phyloP scores from a whole-genome alignment of 2,797 vertebrate species.

The Ptychobarbus kaznakovi region DNA sequence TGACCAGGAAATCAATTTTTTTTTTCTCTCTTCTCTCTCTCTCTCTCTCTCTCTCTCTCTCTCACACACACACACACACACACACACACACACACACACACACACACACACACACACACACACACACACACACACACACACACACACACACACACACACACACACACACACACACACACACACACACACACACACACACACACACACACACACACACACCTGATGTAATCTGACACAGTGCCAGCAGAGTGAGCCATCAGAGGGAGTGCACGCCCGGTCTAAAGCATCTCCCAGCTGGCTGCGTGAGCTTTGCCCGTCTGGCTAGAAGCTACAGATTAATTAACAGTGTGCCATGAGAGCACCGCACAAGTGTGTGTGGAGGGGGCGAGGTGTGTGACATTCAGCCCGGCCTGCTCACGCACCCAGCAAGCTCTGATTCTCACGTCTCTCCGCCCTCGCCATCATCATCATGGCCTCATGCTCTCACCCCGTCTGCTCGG shows the following conservation, averaged over 20 bases:
- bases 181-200: conserved; percentile 17
- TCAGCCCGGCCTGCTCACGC: conserved; percentile 50
- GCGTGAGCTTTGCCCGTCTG: conserved; percentile 48
- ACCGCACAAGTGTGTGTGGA: conserved; percentile 52
- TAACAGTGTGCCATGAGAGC: conserved; percentile 57
- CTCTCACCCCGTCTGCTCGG: conserved; percentile 60
- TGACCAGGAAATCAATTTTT: conserved; percentile 36
- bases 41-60: neutral
- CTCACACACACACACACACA: conserved; percentile 15
- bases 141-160: conserved; percentile 5
- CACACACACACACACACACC: conserved; percentile 49
- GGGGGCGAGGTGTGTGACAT: conserved; percentile 61
- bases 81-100: conserved; percentile 24
- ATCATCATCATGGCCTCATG: conserved; percentile 54
- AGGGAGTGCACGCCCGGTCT: conserved; percentile 39
- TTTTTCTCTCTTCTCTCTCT: neutral
- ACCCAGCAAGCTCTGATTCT: conserved; percentile 45
- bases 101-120: conserved; percentile 14
- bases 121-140: conserved; percentile 24
- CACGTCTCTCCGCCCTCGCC: conserved; percentile 42
- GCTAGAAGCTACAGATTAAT: conserved; percentile 61
- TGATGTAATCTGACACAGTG: conserved; percentile 51
- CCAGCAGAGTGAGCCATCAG: conserved; percentile 42
- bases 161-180: conserved; percentile 3
- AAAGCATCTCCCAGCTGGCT: conserved; percentile 53